Conservation (phyloP, 2,888 invertebrate genomes). For the Congeria kusceri region DNA sequence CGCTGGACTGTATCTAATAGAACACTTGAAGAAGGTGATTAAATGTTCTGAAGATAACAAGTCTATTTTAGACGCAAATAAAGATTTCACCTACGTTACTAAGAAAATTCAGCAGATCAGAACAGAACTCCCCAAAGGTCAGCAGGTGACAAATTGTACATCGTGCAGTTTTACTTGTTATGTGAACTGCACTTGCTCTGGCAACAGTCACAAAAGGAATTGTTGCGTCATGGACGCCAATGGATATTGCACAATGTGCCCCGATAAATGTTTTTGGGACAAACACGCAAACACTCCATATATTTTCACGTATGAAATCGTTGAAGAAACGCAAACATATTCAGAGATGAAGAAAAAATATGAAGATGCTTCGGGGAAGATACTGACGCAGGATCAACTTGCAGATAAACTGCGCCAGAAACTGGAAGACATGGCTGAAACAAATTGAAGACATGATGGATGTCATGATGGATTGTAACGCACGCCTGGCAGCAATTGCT, state of each 20-base stretch:
- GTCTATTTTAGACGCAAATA: too few relatives aligned
- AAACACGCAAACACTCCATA: constrained; percentile 53
- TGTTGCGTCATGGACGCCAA: constrained; percentile 48
- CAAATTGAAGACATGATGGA: too few relatives aligned
- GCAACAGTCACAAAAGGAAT: constrained; percentile 36
- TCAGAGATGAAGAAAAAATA: too few relatives aligned
- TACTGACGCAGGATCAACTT: too few relatives aligned
- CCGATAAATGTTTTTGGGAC: constrained; percentile 46
- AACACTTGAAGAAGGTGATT: too few relatives aligned
- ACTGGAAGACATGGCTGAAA: too few relatives aligned
- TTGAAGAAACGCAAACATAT: constrained; percentile 2
- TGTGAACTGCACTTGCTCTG: constrained; percentile 32
- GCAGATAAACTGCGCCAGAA: too few relatives aligned
- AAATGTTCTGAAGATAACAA: too few relatives aligned
- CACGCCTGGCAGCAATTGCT: too few relatives aligned
- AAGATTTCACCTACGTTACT: background rate
- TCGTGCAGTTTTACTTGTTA: constrained; percentile 54
- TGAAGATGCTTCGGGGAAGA: too few relatives aligned
- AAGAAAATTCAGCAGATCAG: constrained; percentile 16
- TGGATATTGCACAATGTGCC: constrained; percentile 49
- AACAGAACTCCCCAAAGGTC: constrained; percentile 35
- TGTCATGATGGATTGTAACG: too few relatives aligned
- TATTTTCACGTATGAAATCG: constrained; percentile 26
- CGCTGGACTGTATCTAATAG: too few relatives aligned
- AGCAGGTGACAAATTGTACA: constrained; percentile 56